Evolutionary conservation across 2,113 vertebrate species (phyloP).

Genomic region (Cyprinodon tularosa): DNA sequence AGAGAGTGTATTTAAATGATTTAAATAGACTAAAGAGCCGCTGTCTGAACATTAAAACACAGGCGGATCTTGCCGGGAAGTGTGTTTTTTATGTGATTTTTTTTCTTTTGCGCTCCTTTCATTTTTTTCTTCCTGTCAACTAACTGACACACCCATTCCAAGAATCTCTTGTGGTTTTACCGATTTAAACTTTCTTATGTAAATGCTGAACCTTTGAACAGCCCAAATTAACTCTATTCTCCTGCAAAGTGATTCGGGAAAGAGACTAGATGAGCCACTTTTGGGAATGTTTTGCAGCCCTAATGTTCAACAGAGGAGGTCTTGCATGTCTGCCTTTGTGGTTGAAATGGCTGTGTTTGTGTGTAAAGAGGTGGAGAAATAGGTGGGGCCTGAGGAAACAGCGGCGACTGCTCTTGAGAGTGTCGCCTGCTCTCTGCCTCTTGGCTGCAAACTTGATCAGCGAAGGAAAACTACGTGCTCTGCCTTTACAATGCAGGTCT

Average conservation of each 20-base stretch:
- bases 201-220: conserved; percentile 65
- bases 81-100: conserved; percentile 52
- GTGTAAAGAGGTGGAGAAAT: conserved; percentile 45
- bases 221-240: conserved; percentile 58
- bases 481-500: conserved; percentile 79
- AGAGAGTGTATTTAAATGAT: conserved; percentile 9
- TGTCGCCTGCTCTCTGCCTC: conserved; percentile 72
- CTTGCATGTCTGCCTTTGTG: conserved; percentile 56
- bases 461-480: conserved; percentile 69
- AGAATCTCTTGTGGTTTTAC: conserved; percentile 75
- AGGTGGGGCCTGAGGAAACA: conserved; percentile 63
- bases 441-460: conserved; percentile 77
- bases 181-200: conserved; percentile 67
- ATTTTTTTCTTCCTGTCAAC: conserved; percentile 46
- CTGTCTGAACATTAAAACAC: conserved; percentile 27
- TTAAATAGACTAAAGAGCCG: conserved; percentile 6
- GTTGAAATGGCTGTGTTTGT: conserved; percentile 40
- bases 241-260: conserved; percentile 58
- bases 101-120: background rate
- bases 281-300: conserved; percentile 53
- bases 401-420: conserved; percentile 65
- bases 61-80: conserved; percentile 51
- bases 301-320: conserved; percentile 51
- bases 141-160: conserved; percentile 76
- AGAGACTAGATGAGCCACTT: conserved; percentile 52